Conservation (phyloP, 2,113 vertebrate species). For the Apodemus sylvaticus region DNA sequence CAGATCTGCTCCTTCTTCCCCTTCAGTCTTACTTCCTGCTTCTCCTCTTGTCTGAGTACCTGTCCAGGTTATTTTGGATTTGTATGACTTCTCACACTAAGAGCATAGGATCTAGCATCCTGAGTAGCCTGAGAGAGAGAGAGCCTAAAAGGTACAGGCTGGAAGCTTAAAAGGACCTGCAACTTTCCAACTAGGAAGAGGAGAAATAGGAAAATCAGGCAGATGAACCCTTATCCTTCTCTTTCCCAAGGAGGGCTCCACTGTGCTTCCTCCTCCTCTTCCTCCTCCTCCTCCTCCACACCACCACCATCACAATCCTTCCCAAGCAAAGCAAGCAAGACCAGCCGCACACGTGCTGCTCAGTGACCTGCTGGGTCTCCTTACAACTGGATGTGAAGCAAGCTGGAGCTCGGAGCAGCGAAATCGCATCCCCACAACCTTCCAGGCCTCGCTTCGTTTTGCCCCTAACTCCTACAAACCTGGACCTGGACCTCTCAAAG, state of each 20-base stretch:
- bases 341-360: background rate
- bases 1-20: background rate
- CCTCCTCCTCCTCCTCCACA: background rate
- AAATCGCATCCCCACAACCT: background rate
- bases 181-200: background rate
- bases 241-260: background rate
- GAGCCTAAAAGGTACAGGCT: background rate
- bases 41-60: background rate
- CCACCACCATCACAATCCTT: background rate
- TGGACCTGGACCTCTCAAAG: background rate
- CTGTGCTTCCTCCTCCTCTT: background rate
- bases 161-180: background rate
- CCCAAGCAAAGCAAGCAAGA: constrained; percentile 9
- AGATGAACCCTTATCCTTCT: background rate
- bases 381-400: background rate
- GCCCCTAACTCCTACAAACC: background rate
- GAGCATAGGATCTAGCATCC: background rate
- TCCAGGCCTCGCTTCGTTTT: background rate
- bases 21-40: background rate
- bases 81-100: background rate
- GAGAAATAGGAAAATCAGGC: background rate
- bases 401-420: background rate
- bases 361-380: background rate
- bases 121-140: background rate
- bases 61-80: background rate